Evolutionary conservation across 1,140 invertebrate species (phyloP).

Genomic region (Drosophila takahashii): DNA sequence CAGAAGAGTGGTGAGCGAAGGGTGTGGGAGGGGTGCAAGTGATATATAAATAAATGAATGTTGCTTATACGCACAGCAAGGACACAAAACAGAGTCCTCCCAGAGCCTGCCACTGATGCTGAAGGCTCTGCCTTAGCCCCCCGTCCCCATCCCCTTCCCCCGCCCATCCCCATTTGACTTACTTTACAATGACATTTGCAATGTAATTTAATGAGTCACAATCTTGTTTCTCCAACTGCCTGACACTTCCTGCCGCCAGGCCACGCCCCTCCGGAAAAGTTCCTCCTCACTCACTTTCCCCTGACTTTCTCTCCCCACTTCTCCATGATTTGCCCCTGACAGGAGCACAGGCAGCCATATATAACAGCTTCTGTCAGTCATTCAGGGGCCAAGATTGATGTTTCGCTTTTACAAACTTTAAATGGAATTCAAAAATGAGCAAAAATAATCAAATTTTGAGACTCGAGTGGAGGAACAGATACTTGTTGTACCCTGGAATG

Average conservation of each 20-base stretch:
- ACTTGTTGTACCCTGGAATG: conserved; percentile 14
- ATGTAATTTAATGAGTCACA: conserved; percentile 83
- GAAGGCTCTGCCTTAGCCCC: conserved; percentile 24
- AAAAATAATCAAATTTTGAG: conserved; percentile 26
- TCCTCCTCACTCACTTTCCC: conserved; percentile 15
- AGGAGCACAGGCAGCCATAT: conserved; percentile 33
- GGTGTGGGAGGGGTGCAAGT: conserved; percentile 41
- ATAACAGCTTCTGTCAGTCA: conserved; percentile 63
- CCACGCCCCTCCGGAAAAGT: conserved; percentile 2
- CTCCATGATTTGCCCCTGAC: conserved; percentile 5
- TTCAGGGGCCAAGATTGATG: conserved; percentile 72
- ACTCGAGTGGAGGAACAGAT: neutral
- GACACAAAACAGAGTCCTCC: conserved; percentile 40
- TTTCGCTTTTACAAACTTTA: conserved; percentile 66
- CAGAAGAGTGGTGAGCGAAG: conserved; percentile 24
- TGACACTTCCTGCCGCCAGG: conserved; percentile 67
- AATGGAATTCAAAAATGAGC: conserved; percentile 66
- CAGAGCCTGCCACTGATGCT: conserved; percentile 29
- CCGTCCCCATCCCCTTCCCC: conserved; percentile 4
- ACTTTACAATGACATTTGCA: conserved; percentile 83
- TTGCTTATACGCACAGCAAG: conserved; percentile 61
- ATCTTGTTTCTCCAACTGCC: conserved; percentile 79
- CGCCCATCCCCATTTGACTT: conserved; percentile 59
- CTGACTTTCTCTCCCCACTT: conserved; percentile 3
- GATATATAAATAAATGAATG: conserved; percentile 83